Conservation (phyloP, 2,113 vertebrate genomes). For the Hippocampus comes region DNA sequence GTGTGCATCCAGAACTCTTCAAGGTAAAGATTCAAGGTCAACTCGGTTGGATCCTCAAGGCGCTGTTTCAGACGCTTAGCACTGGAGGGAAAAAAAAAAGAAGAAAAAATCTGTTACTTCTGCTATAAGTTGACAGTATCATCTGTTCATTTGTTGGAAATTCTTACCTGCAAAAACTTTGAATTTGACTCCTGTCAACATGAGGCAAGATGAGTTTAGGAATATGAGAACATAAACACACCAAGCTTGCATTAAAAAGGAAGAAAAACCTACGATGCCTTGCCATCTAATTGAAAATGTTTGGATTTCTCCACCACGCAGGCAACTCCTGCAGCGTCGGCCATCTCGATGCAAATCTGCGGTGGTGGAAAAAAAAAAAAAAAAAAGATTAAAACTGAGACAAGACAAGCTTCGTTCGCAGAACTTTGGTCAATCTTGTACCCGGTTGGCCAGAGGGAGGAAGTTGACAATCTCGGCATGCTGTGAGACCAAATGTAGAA, state of each 20-base stretch:
- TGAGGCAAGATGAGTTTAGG: background rate
- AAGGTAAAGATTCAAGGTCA: fast-evolving
- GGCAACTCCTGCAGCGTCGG: background rate
- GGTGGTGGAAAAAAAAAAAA: background rate
- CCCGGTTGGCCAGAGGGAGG: conserved; percentile 51
- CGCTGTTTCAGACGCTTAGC: conserved; percentile 17
- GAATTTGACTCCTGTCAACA: conserved; percentile 14
- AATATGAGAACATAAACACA: background rate
- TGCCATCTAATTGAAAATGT: fast-evolving
- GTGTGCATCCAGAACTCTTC: fast-evolving
- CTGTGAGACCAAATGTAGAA: conserved; percentile 21
- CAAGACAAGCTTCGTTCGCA: background rate
- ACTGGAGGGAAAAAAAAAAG: conserved; percentile 25
- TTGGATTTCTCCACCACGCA: conserved; percentile 17
- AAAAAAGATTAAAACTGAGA: background rate
- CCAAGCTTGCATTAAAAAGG: background rate
- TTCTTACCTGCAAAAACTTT: conserved; percentile 33
- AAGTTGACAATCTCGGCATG: conserved; percentile 25
- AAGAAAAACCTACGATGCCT: background rate
- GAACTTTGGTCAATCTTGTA: conserved; percentile 5
- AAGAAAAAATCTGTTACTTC: background rate
- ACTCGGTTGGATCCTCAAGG: background rate
- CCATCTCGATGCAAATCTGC: conserved; percentile 50
- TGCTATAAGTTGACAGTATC: background rate
- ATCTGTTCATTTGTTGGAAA: background rate